Base-by-base conservation (phyloP, 2,888 invertebrate genomes). In the Xanthorhoe designata region DNA sequence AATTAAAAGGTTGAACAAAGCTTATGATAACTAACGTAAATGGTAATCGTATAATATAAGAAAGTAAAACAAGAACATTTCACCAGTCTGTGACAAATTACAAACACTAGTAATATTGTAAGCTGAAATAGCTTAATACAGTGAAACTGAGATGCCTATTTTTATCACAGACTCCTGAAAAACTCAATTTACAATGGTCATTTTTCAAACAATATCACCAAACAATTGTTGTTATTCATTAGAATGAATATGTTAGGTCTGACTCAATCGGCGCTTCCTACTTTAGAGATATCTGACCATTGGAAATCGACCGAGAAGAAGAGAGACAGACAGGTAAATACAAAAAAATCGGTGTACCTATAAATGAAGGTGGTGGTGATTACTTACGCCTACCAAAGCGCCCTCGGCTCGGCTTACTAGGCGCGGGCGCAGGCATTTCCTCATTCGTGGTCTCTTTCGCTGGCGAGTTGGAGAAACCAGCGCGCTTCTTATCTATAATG, bases 351-450 rank as follows among this genome's bases (percentile, higher is more conserved):
- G 38, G 38, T 66, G 42, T 74, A 74, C 72, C 74, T 74, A 71
- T 69, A 45, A 54, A 50, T 56, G 54, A 38, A 53, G 64, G 35
- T 65, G 66, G 59, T 68, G 70, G 50, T 66, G 68, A 68, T 45
- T 71, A 86, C 92, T 86, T 86, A 93, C 92, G 91, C 82, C 84
- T 87, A 72, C 89, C 88, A 76, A 94, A 93, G 64, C 93, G 85
- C 55, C 85, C 87, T 74, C 89, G 86, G 77, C 77, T 87, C 38
- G 89, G 86, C 60, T 92, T 68, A 64, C 70, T 92, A 18, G 83
- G 72, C 3, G 86, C 82, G 2, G 83, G 72, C 2, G 86, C 82
- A 1, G 86, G 81, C 0, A 74, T 82, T 0, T 91, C 91, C 13
- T 92, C 93, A 13, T 77, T 82, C 68, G 75, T 84, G 18, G 82